Evolutionary conservation across 2,113 vertebrate genomes (phyloP), one percentile per base, ranked within the genome.

Genomic region (Forbesichthys agassizii): DNA sequence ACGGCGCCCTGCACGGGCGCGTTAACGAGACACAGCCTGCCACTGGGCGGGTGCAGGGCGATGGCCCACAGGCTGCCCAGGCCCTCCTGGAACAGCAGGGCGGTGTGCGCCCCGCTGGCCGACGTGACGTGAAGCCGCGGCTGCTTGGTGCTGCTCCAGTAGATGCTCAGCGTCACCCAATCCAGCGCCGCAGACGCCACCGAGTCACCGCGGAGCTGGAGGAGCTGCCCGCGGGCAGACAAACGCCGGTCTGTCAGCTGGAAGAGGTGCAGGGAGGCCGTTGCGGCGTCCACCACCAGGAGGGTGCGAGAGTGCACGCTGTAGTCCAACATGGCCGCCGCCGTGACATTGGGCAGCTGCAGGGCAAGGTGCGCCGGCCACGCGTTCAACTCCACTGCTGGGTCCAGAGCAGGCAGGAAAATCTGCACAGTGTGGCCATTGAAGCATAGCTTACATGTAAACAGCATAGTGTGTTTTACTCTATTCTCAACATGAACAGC

Each of bases 141-240:
- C 0, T 88, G 90, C 52, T 89, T 90, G 12, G 53, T 91, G 64
- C 90, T 89, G 0, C 96, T 95, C 96, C 96, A 99, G 79, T 94
- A 97, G 18, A 97, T 8, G 27, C 95, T 95, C 0, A 88, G 82
- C 0, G 94, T 96, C 66, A 95, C 64, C 94, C 95, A 96, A 90
- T 98, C 96, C 6, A 97, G 76, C 1, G 95, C 94, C 80, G 98
- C 82, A 11, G 92, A 91, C 0, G 81, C 86, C 58, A 97, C 88
- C 0, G 48, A 61, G 59, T 94, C 94, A 0, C 73, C 78, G 47
- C 89, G 58, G 57, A 94, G 89, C 11, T 88, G 86, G 5, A 96
- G 48, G 0, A 89, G 75, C 54, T 82, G 89, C 49, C 89, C 91
- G 71, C 84, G 86, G 13, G 92, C 85, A 0, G 74, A 75, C 64